A percentile compares a stretch with the other conserved stretches of the same genome.
These are phyloP conservation scores for Erebia palarica DNA, from an alignment of 2,888 invertebrate species.

Conservation along the genomic window DNA sequence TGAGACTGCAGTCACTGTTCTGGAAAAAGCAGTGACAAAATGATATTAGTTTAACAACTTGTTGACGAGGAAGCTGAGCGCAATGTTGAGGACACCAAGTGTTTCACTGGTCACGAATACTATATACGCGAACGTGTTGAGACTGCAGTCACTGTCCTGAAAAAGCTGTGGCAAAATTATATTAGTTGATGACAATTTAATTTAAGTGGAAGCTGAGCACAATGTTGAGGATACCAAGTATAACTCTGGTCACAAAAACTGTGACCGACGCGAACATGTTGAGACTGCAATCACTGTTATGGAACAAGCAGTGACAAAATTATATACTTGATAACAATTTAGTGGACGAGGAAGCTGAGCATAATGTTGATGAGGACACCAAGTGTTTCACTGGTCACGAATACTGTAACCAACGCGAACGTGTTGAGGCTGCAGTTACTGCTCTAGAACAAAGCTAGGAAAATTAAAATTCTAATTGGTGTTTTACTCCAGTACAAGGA, in stretches of 20 bases:
- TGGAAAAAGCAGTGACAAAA: slow-evolving; percentile 42
- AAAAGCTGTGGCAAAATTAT: slow-evolving; percentile 20
- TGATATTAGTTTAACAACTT: no score
- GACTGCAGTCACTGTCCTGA: slow-evolving; percentile 56
- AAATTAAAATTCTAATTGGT: neutral
- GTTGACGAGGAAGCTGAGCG: slow-evolving; percentile 65
- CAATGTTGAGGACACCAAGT: slow-evolving; percentile 54
- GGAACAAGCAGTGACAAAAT: no score
- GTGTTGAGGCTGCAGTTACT: slow-evolving; percentile 58
- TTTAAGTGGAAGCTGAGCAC: no score
- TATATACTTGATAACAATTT: slow-evolving; percentile 43
- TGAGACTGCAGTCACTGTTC: slow-evolving; percentile 57
- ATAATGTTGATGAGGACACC: slow-evolving; percentile 57
- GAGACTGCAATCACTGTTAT: no score
- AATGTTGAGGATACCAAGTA: no score
- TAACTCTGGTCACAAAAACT: no score
- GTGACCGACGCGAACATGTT: no score
- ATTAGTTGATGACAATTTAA: no score
- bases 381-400: slow-evolving; percentile 53
- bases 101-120: slow-evolving; percentile 56
- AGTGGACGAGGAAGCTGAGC: slow-evolving; percentile 65
- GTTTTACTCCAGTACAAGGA: no score
- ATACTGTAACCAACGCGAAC: slow-evolving; percentile 62
- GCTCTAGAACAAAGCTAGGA: slow-evolving; percentile 46
- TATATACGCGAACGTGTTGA: slow-evolving; percentile 59